Conservation (phyloP, 1,140 invertebrate species). For the Mycetomoellerius zeteki region DNA sequence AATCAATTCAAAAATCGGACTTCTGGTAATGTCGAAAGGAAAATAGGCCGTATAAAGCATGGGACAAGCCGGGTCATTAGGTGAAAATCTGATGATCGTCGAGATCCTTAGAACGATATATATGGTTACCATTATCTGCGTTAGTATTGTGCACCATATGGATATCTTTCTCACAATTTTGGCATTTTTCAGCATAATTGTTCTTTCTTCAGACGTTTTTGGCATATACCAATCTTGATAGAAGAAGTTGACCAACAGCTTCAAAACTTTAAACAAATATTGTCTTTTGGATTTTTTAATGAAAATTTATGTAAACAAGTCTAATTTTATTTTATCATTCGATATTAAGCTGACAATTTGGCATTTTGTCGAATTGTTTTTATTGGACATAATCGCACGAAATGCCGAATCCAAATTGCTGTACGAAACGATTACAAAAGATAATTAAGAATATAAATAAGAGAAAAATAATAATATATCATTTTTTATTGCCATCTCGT, state of each 20-base stretch:
- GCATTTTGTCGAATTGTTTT: not conserved
- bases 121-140: conserved; percentile 5
- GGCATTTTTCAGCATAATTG: conserved; percentile 41
- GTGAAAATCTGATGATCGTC: not conserved
- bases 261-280: conserved; percentile 36
- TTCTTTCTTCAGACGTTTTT: conserved; percentile 9
- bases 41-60: conserved; percentile 69
- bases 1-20: conserved; percentile 46
- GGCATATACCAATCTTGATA: conserved; percentile 39
- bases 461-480: too few species aligned
- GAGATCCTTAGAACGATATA: conserved; percentile 27
- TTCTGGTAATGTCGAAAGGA: conserved; percentile 56
- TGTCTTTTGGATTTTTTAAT: not conserved
- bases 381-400: too few species aligned
- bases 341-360: not conserved
- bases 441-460: too few species aligned
- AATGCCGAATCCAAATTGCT: too few species aligned
- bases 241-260: conserved; percentile 36
- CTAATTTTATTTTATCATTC: not conserved
- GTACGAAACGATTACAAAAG: too few species aligned
- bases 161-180: conserved; percentile 33
- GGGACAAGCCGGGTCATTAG: not conserved
- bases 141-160: conserved; percentile 43
- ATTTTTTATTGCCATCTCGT: too few species aligned
- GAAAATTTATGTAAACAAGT: not conserved